Conservation (phyloP, 2,113 vertebrate species). For the Chlorodrepanis virens region DNA sequence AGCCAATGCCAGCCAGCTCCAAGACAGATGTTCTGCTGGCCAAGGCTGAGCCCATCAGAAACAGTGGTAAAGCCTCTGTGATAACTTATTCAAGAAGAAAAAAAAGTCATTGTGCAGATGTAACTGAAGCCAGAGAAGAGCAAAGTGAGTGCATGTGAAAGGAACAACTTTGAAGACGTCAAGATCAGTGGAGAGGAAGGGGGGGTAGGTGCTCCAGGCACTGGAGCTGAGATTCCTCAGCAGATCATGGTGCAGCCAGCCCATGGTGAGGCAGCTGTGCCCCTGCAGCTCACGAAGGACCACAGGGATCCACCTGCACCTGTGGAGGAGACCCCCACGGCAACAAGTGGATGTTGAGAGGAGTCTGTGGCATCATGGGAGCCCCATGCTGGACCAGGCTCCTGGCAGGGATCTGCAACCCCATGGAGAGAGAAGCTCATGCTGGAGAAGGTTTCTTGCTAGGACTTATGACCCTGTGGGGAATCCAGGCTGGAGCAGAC, state of each 20-base stretch:
- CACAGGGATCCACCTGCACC: not conserved
- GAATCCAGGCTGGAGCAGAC: not conserved
- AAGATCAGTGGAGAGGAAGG: too few species aligned
- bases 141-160: too few species aligned
- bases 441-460: not conserved
- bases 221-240: not conserved
- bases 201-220: too few species aligned
- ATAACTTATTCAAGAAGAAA: too few species aligned
- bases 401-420: not conserved
- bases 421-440: not conserved
- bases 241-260: not conserved
- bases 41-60: too few species aligned
- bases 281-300: not conserved
- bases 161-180: too few species aligned
- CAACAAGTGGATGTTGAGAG: not conserved
- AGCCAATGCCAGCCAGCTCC: not conserved
- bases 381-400: not conserved
- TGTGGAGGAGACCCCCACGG: not conserved
- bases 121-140: too few species aligned
- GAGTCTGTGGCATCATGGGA: not conserved
- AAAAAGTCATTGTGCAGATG: too few species aligned
- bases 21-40: too few species aligned
- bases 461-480: not conserved
- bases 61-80: too few species aligned
- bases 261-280: not conserved